phyloP scores from a whole-genome alignment of 2,888 invertebrate genomes.

The Brenthis ino region DNA sequence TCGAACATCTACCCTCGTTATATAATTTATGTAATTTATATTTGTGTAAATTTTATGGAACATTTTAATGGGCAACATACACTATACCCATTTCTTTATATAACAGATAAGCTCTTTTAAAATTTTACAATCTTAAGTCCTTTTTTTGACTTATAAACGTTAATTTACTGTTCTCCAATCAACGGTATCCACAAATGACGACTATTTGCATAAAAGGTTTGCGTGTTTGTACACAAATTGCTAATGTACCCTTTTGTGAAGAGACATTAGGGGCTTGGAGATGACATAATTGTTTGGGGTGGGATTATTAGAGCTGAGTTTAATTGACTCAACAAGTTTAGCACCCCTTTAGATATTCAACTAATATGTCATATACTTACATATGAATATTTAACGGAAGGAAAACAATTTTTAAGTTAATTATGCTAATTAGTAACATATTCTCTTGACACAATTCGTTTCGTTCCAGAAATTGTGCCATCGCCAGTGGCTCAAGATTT shows the following conservation, averaged over 20 bases:
- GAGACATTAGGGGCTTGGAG: slow-evolving; percentile 59
- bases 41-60: no score
- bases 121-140: background rate
- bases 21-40: no score
- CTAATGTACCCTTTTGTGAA: slow-evolving; percentile 62
- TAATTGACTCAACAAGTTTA: slow-evolving; percentile 75
- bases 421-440: background rate
- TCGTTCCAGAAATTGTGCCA: slow-evolving; percentile 35
- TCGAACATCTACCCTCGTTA: no score
- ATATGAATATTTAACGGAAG: slow-evolving; percentile 41
- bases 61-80: no score
- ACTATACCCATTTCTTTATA: no score
- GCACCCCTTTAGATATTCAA: slow-evolving; percentile 57
- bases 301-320: slow-evolving; percentile 66
- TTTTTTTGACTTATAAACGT: background rate
- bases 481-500: slow-evolving; percentile 28
- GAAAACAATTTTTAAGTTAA: slow-evolving; percentile 33
- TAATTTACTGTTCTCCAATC: slow-evolving; percentile 33
- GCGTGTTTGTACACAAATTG: slow-evolving; percentile 46
- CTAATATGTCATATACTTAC: slow-evolving; percentile 53
- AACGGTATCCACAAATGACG: slow-evolving; percentile 33
- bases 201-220: slow-evolving; percentile 42
- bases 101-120: background rate
- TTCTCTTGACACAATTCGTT: slow-evolving; percentile 17
- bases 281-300: slow-evolving; percentile 74